Evolutionary conservation across 2,113 vertebrate species (phyloP).

Genomic region (Anguilla rostrata): DNA sequence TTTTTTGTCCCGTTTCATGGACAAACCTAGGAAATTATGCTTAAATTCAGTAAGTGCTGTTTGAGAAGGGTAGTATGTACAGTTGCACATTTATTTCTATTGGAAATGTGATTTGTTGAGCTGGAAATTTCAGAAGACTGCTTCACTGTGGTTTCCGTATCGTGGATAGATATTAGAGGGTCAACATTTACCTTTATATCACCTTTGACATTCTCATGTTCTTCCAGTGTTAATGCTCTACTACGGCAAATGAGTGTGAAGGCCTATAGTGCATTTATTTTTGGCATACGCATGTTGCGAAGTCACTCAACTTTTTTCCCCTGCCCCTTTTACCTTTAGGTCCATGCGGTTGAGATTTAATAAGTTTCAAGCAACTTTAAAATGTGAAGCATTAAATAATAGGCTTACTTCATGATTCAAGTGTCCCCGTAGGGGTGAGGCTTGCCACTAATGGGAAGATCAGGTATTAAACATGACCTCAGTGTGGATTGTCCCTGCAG

Average conservation of each 20-base stretch:
- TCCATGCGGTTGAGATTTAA: background rate
- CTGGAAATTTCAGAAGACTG: background rate
- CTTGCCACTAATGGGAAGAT: background rate
- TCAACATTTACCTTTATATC: background rate
- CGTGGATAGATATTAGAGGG: background rate
- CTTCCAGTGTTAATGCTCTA: background rate
- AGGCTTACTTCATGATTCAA: background rate
- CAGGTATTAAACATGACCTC: background rate
- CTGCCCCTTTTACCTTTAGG: background rate
- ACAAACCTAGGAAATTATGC: background rate
- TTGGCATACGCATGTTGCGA: background rate
- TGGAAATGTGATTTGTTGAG: background rate
- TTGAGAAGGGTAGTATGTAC: background rate
- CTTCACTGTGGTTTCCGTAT: background rate
- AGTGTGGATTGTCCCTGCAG: background rate
- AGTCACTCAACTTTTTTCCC: background rate
- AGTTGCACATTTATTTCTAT: background rate
- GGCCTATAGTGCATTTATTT: background rate
- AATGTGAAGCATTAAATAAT: background rate
- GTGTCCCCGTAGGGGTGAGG: background rate
- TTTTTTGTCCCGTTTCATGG: background rate
- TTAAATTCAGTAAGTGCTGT: background rate
- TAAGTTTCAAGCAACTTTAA: background rate
- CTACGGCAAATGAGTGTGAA: background rate
- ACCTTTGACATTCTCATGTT: background rate